Percentiles rank a stretch among this genome's conserved stretches.
phyloP scores from a whole-genome alignment of 1,140 invertebrate species.

The Eumaeus atala region DNA sequence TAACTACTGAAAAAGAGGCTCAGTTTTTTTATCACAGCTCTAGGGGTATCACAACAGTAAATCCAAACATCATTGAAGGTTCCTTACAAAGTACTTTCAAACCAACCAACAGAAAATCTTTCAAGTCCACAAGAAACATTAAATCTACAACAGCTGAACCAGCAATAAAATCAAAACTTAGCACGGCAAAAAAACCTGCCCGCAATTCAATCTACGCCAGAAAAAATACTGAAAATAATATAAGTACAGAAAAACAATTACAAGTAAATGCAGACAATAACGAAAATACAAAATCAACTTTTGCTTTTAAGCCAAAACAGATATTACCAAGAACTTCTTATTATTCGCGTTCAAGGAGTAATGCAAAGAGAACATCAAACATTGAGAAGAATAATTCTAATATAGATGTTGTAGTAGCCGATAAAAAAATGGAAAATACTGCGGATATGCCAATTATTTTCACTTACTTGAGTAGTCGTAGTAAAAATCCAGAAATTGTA shows the following conservation, averaged over 20 bases:
- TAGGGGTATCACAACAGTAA: neutral
- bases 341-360: conserved; percentile 49
- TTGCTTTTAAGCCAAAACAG: conserved; percentile 29
- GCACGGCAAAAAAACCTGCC: neutral
- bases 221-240: conserved; percentile 28
- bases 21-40: neutral
- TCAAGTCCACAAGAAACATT: conserved; percentile 40
- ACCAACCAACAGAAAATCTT: neutral
- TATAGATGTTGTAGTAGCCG: conserved; percentile 24
- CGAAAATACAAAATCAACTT: conserved; percentile 25
- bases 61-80: neutral
- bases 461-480: conserved; percentile 38
- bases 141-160: conserved; percentile 41
- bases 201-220: conserved; percentile 30
- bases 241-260: conserved; percentile 26
- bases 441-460: conserved; percentile 50
- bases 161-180: conserved; percentile 16
- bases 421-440: conserved; percentile 45
- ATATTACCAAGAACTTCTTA: conserved; percentile 51
- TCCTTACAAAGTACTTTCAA: neutral
- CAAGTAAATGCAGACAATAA: conserved; percentile 20
- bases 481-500: conserved; percentile 25
- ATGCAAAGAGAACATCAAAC: conserved; percentile 25
- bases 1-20: neutral
- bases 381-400: conserved; percentile 26